Percentiles rank a stretch among this genome's conserved stretches.
These are phyloP conservation scores for Seriola rivoliana DNA, from an alignment of 2,113 vertebrate genomes.

Conservation along the genomic window DNA sequence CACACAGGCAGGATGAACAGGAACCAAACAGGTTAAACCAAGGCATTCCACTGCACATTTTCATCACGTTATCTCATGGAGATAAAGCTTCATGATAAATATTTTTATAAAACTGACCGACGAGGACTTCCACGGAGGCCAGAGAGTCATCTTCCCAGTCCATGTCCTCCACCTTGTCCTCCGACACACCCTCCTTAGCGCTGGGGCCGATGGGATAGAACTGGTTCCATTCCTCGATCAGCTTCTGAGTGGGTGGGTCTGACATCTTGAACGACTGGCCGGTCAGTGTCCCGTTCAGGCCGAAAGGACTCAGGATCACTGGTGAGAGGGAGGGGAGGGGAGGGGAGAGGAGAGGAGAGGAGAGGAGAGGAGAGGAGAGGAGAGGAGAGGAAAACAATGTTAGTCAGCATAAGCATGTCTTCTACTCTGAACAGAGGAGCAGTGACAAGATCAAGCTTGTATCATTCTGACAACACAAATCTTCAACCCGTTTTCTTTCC, in stretches of 20 bases:
- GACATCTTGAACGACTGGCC: slow-evolving; percentile 99
- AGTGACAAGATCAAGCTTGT: background rate
- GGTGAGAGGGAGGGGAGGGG: background rate
- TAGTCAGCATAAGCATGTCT: background rate
- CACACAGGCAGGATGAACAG: background rate
- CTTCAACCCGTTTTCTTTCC: background rate
- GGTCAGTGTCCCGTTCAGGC: slow-evolving; percentile 96
- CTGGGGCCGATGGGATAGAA: slow-evolving; percentile 96
- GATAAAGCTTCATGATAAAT: background rate
- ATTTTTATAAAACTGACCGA: slow-evolving; percentile 86
- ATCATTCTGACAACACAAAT: background rate
- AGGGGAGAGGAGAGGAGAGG: background rate
- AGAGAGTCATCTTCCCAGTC: slow-evolving; percentile 99
- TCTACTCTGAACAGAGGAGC: no score
- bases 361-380: background rate
- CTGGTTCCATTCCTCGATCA: slow-evolving; percentile 99
- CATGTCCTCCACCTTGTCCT: slow-evolving; percentile 94
- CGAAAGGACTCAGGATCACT: slow-evolving; percentile 99
- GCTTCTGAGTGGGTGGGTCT: slow-evolving; percentile 95
- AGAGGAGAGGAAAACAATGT: background rate
- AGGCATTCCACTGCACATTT: background rate
- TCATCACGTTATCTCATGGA: background rate
- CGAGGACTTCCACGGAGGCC: slow-evolving; percentile 98
- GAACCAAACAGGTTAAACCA: background rate
- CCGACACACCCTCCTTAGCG: slow-evolving; percentile 88